phyloP scores from a whole-genome alignment of 2,797 vertebrate genomes.

The Sphenodon punctatus region DNA sequence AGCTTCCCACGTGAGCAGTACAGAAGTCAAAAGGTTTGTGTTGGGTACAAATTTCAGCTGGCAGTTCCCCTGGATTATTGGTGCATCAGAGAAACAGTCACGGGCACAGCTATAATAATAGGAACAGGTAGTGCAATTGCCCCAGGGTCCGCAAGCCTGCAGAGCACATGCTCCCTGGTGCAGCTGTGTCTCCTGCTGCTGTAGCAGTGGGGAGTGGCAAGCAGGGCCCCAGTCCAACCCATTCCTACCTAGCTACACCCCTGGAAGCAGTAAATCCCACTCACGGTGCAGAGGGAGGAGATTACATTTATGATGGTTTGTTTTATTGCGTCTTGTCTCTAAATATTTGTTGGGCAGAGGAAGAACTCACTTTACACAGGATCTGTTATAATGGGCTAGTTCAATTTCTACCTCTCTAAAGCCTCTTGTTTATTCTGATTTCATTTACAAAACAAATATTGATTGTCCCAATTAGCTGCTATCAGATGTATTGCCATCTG shows the following conservation, averaged over 20 bases:
- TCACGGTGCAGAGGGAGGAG: background rate
- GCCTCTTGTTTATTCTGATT: constrained; percentile 55
- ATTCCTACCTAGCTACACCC: no score
- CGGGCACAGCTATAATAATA: no score
- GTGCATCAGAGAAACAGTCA: background rate
- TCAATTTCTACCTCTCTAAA: constrained; percentile 68
- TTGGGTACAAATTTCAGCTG: constrained; percentile 41
- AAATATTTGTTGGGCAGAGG: constrained; percentile 60
- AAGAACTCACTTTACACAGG: constrained; percentile 51
- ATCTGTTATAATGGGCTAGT: constrained; percentile 49
- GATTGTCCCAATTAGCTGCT: constrained; percentile 58
- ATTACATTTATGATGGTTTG: constrained; percentile 58
- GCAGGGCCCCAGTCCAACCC: no score
- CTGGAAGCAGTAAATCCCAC: constrained; percentile 10
- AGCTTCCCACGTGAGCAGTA: no score
- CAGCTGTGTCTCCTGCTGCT: no score
- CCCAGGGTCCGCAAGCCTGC: no score
- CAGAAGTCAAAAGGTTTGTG: constrained; percentile 25
- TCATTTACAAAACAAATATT: constrained; percentile 63
- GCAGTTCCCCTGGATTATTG: background rate
- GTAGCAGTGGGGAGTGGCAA: no score
- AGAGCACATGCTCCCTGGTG: no score
- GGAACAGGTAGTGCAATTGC: no score
- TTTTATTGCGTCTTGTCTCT: constrained; percentile 55
- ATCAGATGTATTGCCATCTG: no score